Base-by-base conservation (phyloP, 2,797 vertebrate species). In the Cephalopachus bancanus region DNA sequence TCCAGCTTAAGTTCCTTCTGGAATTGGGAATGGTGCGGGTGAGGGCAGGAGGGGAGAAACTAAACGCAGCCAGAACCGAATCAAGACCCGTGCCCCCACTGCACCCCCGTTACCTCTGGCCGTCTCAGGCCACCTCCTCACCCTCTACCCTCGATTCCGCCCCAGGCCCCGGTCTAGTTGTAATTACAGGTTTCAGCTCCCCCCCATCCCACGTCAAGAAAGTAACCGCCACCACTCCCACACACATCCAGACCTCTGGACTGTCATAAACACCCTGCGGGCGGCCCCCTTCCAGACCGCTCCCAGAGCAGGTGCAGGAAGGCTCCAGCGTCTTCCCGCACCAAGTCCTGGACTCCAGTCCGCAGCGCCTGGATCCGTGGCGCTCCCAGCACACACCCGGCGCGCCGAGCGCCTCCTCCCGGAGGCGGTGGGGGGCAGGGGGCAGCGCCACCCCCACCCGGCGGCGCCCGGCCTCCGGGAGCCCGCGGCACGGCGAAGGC, bases 311-410 rank as follows among this genome's bases (percentile, higher is more conserved):
- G 91, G 93, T 90, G 65, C 96, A 69, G 62, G 76, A 72, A 96
- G 92, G 79, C 91, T 72, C 57, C 60, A 15, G 72, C 8, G 57
- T 76, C 80, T 92, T 71, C 93, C 4, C 15, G 83, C 65, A 65
- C 53, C 4, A 74, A 80, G 65, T 89, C 67, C 71, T 2, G 72
- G 81, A 28, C 76, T 94, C 60, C 30, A 19, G 76, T 30, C 76
- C 49, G 15, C 80, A 57, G 74, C 15, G 44, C 67, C 19, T 30
- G 4, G 89, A 91, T 93, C 91, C 75, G 90, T 33, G 12, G 78
- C 49, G n/a, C 86, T 97, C 74, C 28, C 75, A 10, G 78, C 60
- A 95, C 91, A 95, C 94, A 90, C 92, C 83, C 86, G 65, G 94
- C 30, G 26, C 15, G 33, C 60, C 1, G 49, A 92, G 93, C 33